phyloP scores from a whole-genome alignment of 2,113 vertebrate genomes.

The Gadus chalcogrammus region DNA sequence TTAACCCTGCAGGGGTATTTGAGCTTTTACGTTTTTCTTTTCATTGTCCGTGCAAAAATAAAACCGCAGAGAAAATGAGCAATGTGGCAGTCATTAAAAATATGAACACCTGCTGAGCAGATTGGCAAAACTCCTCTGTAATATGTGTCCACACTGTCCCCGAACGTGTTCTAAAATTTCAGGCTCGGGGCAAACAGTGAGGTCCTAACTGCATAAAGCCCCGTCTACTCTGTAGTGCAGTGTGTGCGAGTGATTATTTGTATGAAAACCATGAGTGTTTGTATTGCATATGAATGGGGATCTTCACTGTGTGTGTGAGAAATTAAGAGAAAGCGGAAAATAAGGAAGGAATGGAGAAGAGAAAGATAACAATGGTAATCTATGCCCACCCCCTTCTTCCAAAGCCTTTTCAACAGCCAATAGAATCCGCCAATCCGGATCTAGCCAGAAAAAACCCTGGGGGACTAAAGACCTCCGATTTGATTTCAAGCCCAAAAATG shows the following conservation, averaged over 20 bases:
- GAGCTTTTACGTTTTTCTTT: conserved; percentile 8
- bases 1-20: not conserved
- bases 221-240: conserved; percentile 39
- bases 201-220: too few relatives aligned
- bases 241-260: too few relatives aligned
- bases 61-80: conserved; percentile 6
- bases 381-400: conserved; percentile 50
- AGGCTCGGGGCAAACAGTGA: conserved; percentile 9
- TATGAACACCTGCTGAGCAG: not conserved
- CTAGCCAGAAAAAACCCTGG: conserved; percentile 45
- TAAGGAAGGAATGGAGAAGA: not conserved
- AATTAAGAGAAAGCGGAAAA: not conserved
- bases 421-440: not conserved
- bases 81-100: conserved; percentile 7
- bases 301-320: not conserved
- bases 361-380: conserved; percentile 30
- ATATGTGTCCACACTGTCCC: conserved; percentile 14
- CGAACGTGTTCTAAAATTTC: conserved; percentile 32
- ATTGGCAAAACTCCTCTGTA: conserved; percentile 11
- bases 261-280: too few relatives aligned
- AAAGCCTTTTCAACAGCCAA: conserved; percentile 38
- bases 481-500: conserved; percentile 67
- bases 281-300: too few relatives aligned
- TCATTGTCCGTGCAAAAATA: not conserved
- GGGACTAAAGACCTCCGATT: conserved; percentile 53